Base-by-base conservation (phyloP, 2,113 vertebrate genomes). In the Brachyhypopomus occidentalis region DNA sequence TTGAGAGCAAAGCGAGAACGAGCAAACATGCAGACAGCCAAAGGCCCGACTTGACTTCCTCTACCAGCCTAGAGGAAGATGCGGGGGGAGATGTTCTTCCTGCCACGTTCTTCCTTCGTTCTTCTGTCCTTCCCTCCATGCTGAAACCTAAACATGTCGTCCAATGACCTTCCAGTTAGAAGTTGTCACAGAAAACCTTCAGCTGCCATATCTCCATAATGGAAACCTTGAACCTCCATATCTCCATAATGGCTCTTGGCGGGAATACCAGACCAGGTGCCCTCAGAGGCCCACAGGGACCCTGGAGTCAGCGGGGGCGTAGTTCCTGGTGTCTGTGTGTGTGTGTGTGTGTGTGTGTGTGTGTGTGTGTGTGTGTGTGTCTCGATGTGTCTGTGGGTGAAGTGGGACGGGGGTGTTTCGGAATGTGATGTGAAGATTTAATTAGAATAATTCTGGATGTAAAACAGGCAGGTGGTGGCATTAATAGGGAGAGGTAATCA, bases 401-500 rank as follows among this genome's bases (percentile, higher is more conserved):
- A 11, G 45, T 45, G 41, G 9, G 5, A 5, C 5, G 45, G 45
- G 45, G 45, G 11, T 52, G 56, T 16, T 62, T 38, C 55, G 34
- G 30, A 34, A 41, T 19, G 27, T 60, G 22, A 74, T 81, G 79
- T 75, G 71, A 2, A 38, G 71, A 75, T 81, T 74, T 67, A 0
- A 81, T 81, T 41, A 67, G 79, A 75, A 75, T 81, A 58, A 75
- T 81, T 80, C 11, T 64, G 48, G 5, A 59, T 58, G 22, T 72
- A 2, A 79, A 62, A 48, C 45, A 52, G 56, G 67, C 64, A 36
- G 77, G 41, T 78, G 67, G 66, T 52, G 36, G 66, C 55, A 25
- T 74, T 52, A 66, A 74, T 66, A 20, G 5, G 34, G 1, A 17
- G 2, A 36, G 19, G 11, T n/a, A 45, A 4, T 55, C 1, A 41